Evolutionary conservation across 2,113 vertebrate genomes (phyloP), one percentile per base, ranked within the genome.

Genomic region (Polyodon spathula): DNA sequence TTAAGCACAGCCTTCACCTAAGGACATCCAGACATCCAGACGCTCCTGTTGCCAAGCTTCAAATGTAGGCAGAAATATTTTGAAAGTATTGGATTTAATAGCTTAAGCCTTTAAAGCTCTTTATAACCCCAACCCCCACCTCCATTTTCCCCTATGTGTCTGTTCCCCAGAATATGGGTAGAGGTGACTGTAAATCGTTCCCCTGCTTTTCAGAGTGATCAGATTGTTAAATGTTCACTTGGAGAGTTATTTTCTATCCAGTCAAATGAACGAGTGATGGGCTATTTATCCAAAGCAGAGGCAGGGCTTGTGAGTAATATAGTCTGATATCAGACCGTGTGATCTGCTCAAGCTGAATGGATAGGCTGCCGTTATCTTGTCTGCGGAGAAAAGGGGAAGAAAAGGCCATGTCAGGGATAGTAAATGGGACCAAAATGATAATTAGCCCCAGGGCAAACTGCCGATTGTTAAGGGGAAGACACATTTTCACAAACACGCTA

Each of bases 381-480:
- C 70, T 68, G 67, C 7, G 4, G 67, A 72, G 60, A 16, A 61
- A 68, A 62, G 60, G 46, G 65, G 59, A 80, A 73, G 70, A 64
- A 70, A 62, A 74, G 66, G 70, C 77, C 78, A 78, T 81, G 79
- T 77, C 82, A 79, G 64, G 65, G 69, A 77, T 79, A 60, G 75
- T 69, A 78, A 86, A 82, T 77, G 78, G 54, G 61, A 64, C 68
- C 75, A 76, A 75, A 68, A 56, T 69, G 71, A 69, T 79, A 82
- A 87, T 86, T 84, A 83, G 71, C 69, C 59, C 46, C 53, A 68
- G 71, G 52, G 58, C 57, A 67, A 71, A 62, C 68, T 73, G 61
- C 69, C 74, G 67, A 53, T 60, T 60, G 58, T 38, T 46, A 48
- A 38, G 70, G 66, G 39, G 42, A 65, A 74, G 74, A 80, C 66